Conservation (phyloP, 2,113 vertebrate genomes). For the Motacilla alba region DNA sequence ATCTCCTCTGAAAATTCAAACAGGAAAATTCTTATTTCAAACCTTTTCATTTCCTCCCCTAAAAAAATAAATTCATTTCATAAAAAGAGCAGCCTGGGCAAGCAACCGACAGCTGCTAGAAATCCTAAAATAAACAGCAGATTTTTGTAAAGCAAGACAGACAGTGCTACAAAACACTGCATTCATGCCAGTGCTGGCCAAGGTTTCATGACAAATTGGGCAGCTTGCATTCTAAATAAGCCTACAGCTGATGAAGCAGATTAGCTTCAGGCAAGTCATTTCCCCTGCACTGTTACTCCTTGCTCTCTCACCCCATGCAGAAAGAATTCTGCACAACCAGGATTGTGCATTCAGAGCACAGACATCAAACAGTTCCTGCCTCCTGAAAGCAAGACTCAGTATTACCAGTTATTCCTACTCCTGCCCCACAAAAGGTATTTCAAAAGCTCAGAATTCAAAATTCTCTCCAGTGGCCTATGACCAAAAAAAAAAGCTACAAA, state of each 20-base stretch:
- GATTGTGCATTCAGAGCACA: neutral
- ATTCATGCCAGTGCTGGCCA: conserved; percentile 47
- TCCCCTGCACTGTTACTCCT: neutral
- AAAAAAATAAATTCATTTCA: neutral
- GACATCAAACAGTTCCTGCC: neutral
- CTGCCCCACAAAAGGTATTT: neutral
- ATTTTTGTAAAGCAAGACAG: conserved; percentile 50
- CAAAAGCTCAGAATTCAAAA: neutral
- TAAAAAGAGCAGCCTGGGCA: conserved; percentile 46
- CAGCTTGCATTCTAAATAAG: conserved; percentile 38
- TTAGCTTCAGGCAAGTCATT: conserved; percentile 29
- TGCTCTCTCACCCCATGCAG: neutral
- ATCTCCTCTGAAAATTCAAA: neutral
- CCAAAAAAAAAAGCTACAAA: neutral
- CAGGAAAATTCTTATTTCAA: neutral
- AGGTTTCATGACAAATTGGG: conserved; percentile 47
- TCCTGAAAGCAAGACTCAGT: neutral
- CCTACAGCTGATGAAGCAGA: conserved; percentile 24
- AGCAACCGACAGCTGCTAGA: conserved; percentile 22
- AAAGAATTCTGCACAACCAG: neutral
- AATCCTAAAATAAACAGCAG: conserved; percentile 44
- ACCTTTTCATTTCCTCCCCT: neutral
- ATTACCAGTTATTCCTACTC: neutral
- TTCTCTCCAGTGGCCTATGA: neutral
- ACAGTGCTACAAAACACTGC: conserved; percentile 31